A percentile compares a stretch with the other conserved stretches of the same genome.
These are phyloP conservation scores for Chloropsis hardwickii DNA, from an alignment of 2,113 vertebrate species.

Conservation along the genomic window DNA sequence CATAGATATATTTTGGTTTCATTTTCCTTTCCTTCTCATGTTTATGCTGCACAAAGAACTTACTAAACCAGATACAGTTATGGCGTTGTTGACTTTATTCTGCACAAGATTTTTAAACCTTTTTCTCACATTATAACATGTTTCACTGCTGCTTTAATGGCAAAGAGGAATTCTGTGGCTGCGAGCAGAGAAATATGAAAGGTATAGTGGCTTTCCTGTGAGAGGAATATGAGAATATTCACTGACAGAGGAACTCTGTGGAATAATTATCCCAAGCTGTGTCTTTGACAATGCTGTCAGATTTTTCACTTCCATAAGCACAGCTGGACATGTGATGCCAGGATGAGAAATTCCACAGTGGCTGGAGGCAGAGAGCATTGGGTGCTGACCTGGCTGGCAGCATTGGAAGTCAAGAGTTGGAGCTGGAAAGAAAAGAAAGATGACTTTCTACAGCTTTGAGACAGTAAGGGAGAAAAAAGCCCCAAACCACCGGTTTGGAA, in stretches of 20 bases:
- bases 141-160: constrained; percentile 33
- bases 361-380: constrained; percentile 12
- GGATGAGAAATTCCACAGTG: constrained; percentile 52
- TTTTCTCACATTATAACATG: not conserved
- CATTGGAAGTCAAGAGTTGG: not conserved
- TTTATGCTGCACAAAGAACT: not conserved
- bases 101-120: not conserved
- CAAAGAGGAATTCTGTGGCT: constrained; percentile 1
- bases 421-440: not conserved
- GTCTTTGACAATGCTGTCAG: constrained; percentile 72
- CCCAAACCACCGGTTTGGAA: not conserved
- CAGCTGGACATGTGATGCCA: constrained; percentile 62
- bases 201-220: constrained; percentile 49
- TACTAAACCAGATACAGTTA: not conserved
- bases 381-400: constrained; percentile 10
- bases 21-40: not conserved
- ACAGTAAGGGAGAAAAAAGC: not conserved
- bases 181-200: constrained; percentile 21
- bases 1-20: not conserved
- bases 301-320: constrained; percentile 70
- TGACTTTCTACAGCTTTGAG: not conserved
- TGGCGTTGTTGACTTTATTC: not conserved
- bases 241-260: constrained; percentile 54
- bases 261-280: constrained; percentile 69
- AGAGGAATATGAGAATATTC: constrained; percentile 63